These are phyloP conservation scores for Percopsis transmontana DNA, from an alignment of 2,113 vertebrate species.

Conservation along the genomic window DNA sequence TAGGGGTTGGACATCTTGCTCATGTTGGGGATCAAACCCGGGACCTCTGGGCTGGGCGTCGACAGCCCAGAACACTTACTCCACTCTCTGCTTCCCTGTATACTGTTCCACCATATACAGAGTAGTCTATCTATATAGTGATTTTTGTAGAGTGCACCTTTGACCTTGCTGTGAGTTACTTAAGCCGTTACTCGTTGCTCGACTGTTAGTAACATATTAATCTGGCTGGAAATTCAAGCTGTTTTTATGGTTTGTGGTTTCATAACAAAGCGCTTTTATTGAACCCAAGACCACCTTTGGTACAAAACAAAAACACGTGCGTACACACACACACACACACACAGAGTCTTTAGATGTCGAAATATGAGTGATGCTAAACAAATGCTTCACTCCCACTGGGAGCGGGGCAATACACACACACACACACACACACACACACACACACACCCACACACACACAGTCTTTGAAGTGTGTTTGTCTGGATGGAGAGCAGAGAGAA, in stretches of 20 bases:
- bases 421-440: constrained; percentile 28
- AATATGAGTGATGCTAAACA: constrained; percentile 52
- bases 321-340: neutral
- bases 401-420: constrained; percentile 31
- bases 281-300: constrained; percentile 15
- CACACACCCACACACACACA: constrained; percentile 29
- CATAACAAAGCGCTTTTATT: constrained; percentile 11
- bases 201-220: no score
- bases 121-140: no score
- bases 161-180: no score
- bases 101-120: no score
- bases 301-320: constrained; percentile 10
- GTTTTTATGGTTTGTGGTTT: constrained; percentile 10
- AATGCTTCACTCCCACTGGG: constrained; percentile 35
- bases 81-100: no score
- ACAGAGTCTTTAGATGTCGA: constrained; percentile 51
- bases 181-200: no score
- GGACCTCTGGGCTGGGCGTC: no score
- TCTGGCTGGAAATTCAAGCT: constrained; percentile 1
- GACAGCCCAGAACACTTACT: no score
- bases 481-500: constrained; percentile 25
- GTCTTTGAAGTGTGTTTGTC: constrained; percentile 48
- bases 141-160: no score
- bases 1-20: no score
- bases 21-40: no score